These are phyloP conservation scores for Leptothorax acervorum DNA, from an alignment of 2,888 invertebrate species.

Conservation along the genomic window DNA sequence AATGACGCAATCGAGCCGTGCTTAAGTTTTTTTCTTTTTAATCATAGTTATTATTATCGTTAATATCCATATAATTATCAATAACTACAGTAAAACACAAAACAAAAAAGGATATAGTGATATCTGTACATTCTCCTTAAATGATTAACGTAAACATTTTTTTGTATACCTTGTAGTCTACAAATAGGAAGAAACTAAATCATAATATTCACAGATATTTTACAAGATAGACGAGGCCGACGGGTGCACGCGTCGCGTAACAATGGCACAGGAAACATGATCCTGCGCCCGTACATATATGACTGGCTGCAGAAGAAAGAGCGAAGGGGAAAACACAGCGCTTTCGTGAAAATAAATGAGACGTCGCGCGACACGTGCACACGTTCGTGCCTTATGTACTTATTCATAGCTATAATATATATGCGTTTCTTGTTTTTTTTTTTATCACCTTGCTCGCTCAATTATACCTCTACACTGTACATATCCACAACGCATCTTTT, in stretches of 20 bases:
- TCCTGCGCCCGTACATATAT: constrained; percentile 14
- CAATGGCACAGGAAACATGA: constrained; percentile 21
- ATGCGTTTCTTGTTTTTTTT: constrained; percentile 69
- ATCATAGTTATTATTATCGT: constrained; percentile 86
- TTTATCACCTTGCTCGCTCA: constrained; percentile 75
- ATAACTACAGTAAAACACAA: constrained; percentile 86
- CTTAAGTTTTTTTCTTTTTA: constrained; percentile 79
- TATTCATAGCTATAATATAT: constrained; percentile 79
- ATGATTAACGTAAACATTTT: constrained; percentile 84
- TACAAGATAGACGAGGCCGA: constrained; percentile 83
- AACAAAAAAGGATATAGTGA: constrained; percentile 83
- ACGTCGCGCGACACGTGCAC: constrained; percentile 72
- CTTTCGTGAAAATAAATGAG: constrained; percentile 55
- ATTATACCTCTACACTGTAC: constrained; percentile 84
- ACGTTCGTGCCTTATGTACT: constrained; percentile 78
- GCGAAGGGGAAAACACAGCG: background rate
- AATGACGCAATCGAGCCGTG: constrained; percentile 64
- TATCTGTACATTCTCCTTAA: constrained; percentile 85
- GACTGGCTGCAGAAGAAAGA: constrained; percentile 35
- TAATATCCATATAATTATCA: constrained; percentile 86
- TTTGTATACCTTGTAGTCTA: constrained; percentile 84
- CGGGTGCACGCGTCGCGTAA: constrained; percentile 79
- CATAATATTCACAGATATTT: constrained; percentile 86
- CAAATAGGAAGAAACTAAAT: constrained; percentile 85
- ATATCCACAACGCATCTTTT: constrained; percentile 86